Base-by-base conservation (phyloP, 2,888 invertebrate species). In the Caenorhabditis imperialis region DNA sequence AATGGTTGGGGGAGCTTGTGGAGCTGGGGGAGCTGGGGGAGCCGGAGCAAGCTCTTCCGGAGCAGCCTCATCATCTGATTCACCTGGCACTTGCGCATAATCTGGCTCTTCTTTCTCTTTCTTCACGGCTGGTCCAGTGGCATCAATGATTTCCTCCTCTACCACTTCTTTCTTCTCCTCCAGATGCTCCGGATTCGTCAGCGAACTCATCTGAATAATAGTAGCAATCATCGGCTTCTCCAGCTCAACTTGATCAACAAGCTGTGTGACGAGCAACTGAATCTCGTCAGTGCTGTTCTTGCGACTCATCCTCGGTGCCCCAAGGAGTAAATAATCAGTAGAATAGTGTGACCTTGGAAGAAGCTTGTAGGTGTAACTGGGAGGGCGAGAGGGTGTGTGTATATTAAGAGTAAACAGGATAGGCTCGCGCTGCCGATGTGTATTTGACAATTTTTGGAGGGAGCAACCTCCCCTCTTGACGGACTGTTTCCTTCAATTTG, bases 361-460 rank as follows among this genome's bases (percentile, higher is more conserved):
- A 60, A 69, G 61, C 60, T 70, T 70, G 60, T 70, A 70, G 60
- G 60, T 70, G 61, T 60, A 70, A 53, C 27, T 37, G 54, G 45
- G 30, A 30, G 10, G 10, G 53, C 45, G 12, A 44, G 50, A 57
- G 44, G 67, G 67, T 67, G 67, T 67, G 57, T 58, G 57, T 67
- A 57, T 67, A 58, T 51, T 38, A 38, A 51, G 67, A 57, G 67
- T 67, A 67, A 67, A 67, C 67, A 67, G 67, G 63, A 65, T 65
- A 65, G 65, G 65, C 57, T 65, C 55, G 47, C 40, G 30, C 48
- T 38, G 51, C 38, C 51, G 48, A 48, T 57, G 67, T 67, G 67
- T 67, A 58, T 67, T 67, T 67, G 67, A 67, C 67, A 67, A 67
- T 67, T 67, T 67, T 57, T 67, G 67, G 67, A 51, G 67, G 42